Conservation (phyloP, 30 jellyfish, hydroid and myxozoan genomes). For the Clytia hemisphaerica region DNA sequence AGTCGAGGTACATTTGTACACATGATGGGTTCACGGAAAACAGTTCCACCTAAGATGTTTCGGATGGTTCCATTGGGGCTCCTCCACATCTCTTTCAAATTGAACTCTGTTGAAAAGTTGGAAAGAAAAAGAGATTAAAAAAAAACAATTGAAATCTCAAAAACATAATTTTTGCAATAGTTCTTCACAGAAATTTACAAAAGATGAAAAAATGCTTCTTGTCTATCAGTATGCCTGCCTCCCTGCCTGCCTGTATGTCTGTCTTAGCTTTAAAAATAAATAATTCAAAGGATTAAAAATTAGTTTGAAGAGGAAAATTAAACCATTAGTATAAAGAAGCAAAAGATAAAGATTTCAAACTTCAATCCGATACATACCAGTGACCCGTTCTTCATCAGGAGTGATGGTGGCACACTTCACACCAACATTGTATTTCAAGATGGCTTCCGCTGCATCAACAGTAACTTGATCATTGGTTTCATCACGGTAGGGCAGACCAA, state of each 20-base stretch:
- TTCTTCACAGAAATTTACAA: too few relatives aligned
- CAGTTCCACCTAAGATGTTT: slow-evolving; percentile 96
- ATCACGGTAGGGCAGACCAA: slow-evolving; percentile 96
- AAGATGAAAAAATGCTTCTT: too few relatives aligned
- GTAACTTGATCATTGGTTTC: slow-evolving; percentile 95
- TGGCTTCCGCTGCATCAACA: slow-evolving; percentile 95
- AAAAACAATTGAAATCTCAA: too few relatives aligned
- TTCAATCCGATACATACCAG: slow-evolving; percentile 28
- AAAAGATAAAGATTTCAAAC: neutral
- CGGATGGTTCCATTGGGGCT: slow-evolving; percentile 97
- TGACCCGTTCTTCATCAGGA: slow-evolving; percentile 98
- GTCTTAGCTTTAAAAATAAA: too few relatives aligned
- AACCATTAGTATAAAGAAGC: neutral
- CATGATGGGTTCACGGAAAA: slow-evolving; percentile 96
- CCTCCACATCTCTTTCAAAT: slow-evolving; percentile 93
- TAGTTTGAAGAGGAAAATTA: too few relatives aligned
- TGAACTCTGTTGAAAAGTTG: too few relatives aligned
- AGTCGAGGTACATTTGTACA: slow-evolving; percentile 89
- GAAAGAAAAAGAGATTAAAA: too few relatives aligned
- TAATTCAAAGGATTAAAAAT: too few relatives aligned
- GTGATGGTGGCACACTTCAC: slow-evolving; percentile 99
- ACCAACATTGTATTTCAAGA: slow-evolving; percentile 85
- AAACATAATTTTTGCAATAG: too few relatives aligned
- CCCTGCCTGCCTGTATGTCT: too few relatives aligned
- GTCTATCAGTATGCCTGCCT: too few relatives aligned